phyloP scores from a whole-genome alignment of 2,113 vertebrate genomes.

The Paramormyrops kingsleyae region DNA sequence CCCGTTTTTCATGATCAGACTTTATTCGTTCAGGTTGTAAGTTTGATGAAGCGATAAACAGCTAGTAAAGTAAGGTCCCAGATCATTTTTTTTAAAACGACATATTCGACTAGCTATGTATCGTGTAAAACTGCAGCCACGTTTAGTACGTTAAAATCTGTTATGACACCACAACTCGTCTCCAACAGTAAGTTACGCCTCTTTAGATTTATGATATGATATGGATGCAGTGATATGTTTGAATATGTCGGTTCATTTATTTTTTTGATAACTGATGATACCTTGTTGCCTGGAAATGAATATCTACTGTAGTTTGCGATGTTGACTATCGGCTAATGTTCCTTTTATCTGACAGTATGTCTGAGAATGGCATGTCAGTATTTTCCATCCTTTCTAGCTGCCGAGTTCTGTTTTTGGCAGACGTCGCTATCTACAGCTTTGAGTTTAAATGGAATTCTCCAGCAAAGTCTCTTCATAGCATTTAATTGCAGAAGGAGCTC shows the following conservation, averaged over 20 bases:
- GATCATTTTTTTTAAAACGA: not conserved
- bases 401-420: not conserved
- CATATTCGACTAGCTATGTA: not conserved
- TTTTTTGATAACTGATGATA: not conserved
- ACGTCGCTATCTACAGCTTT: not conserved
- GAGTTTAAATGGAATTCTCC: not conserved
- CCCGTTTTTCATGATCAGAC: not conserved
- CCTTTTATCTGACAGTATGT: not conserved
- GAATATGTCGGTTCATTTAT: not conserved
- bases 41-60: not conserved
- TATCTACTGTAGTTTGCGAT: not conserved
- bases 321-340: not conserved
- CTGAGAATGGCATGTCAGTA: not conserved
- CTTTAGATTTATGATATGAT: not conserved
- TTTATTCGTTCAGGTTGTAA: not conserved
- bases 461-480: not conserved
- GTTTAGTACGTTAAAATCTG: not conserved
- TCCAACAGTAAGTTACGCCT: not conserved
- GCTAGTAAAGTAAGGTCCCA: not conserved
- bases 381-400: not conserved
- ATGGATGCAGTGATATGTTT: not conserved
- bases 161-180: not conserved
- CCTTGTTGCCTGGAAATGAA: not conserved
- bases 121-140: not conserved
- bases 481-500: not conserved